Evolutionary conservation across 1,140 invertebrate genomes (phyloP).

Genomic region (Drosophila saltans): DNA sequence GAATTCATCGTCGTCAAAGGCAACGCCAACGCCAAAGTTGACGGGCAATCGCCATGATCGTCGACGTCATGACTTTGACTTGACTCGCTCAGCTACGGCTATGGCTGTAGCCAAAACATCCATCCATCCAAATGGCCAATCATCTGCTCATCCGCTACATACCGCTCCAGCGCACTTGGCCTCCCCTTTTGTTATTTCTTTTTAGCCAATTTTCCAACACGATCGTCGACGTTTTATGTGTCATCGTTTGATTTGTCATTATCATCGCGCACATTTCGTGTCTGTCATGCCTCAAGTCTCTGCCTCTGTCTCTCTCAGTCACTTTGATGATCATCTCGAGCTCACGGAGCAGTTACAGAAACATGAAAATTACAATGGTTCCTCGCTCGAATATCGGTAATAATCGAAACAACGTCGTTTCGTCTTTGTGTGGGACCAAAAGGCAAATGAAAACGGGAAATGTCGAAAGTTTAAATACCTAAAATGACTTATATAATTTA

Average conservation of each 20-base stretch:
- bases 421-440: slow-evolving; percentile 55
- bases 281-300: slow-evolving; percentile 19
- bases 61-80: slow-evolving; percentile 44
- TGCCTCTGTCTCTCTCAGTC: slow-evolving; percentile 28
- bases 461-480: background rate
- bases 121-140: slow-evolving; percentile 57
- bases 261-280: slow-evolving; percentile 72
- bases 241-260: slow-evolving; percentile 82
- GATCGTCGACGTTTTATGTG: slow-evolving; percentile 73
- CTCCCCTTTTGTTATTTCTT: slow-evolving; percentile 2
- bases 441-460: background rate
- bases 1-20: slow-evolving; percentile 7
- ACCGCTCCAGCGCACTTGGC: slow-evolving; percentile 1
- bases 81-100: background rate
- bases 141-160: slow-evolving; percentile 47
- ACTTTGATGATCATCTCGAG: background rate
- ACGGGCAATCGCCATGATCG: slow-evolving; percentile 35
- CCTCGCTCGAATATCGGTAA: slow-evolving; percentile 69
- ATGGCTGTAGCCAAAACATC: background rate
- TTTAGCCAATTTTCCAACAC: slow-evolving; percentile 72
- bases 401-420: slow-evolving; percentile 60
- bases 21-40: slow-evolving; percentile 14
- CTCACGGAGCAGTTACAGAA: slow-evolving; percentile 54
- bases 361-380: slow-evolving; percentile 77
- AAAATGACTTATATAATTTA: background rate